Base-by-base conservation (phyloP, 1,140 invertebrate species). In the Rhysida immarginata region DNA sequence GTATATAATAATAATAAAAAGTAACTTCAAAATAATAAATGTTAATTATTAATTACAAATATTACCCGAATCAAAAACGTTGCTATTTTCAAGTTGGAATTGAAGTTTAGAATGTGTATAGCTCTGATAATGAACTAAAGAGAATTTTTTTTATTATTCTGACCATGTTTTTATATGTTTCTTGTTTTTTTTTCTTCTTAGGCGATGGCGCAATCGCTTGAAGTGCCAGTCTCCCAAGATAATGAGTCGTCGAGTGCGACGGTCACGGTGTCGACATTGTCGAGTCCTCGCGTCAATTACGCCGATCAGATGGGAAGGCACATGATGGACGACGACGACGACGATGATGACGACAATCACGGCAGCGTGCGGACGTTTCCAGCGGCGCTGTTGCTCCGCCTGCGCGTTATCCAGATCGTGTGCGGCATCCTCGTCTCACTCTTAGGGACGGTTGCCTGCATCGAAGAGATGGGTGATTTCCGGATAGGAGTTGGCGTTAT, bases 391-490 rank as follows among this genome's bases (percentile, higher is more conserved):
- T 5, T 46, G 25, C 25, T 55, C 3, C 42, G 53, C 11, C 23
- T 55, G 8, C 35, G 53, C 29, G 53, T 55, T 13, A 55, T 42
- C 11, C 53, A 55, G 27, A 27, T 55, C 5, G 53, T 55, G 53
- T 55, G 53, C 23, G 53, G 53, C 20, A 44, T 55, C 23, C n/a
- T 55, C 5, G 26, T 23, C 2, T 5, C 25, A 5, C 13, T 55
- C 2, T 21, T 55, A 3, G 53, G 53, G 5, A 27, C 41, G 2
- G 53, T 55, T 2, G 53, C 53, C 20, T 55, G 53, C 42, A 55
- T 55, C 24, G 53, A 55, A 55, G 53, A 55, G 27, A 5, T 18
- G 11, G 53, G 42, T 5, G 44, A 46, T 2, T 55, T 55, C 42
- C 41, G 44, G 2, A 3, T 55, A 5, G 53, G 53, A 25, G 27